Conservation (phyloP, 2,797 vertebrate species). For the Hydrophis major region DNA sequence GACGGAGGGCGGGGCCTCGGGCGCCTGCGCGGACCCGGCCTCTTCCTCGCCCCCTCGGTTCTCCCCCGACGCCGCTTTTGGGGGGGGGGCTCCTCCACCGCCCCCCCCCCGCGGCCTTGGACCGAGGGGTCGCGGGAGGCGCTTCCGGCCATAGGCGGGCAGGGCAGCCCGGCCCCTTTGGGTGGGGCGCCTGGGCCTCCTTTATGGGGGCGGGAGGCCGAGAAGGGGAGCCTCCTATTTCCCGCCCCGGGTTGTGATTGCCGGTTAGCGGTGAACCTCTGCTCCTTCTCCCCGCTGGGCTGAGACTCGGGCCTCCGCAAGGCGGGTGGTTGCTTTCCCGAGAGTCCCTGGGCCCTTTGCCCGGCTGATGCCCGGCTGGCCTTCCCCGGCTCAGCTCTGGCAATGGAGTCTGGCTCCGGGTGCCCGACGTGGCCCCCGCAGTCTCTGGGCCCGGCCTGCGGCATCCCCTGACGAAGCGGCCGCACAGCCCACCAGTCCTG, state of each 20-base stretch:
- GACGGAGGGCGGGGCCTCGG: background rate
- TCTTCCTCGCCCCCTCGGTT: background rate
- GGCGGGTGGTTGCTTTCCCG: no score
- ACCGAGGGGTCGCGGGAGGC: background rate
- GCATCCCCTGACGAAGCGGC: accelerated
- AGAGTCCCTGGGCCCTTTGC: no score
- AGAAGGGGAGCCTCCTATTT: background rate
- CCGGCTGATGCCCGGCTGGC: no score
- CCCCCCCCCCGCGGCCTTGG: no score
- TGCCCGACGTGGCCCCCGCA: background rate
- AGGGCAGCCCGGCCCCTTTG: no score
- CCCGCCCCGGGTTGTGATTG: background rate
- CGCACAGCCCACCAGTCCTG: background rate
- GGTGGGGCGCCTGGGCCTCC: no score
- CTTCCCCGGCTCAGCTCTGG: no score
- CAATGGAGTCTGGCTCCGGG: background rate
- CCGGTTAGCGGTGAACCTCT: no score
- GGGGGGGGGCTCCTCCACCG: no score
- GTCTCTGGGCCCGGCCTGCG: background rate
- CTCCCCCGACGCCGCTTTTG: background rate
- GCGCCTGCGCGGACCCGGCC: background rate
- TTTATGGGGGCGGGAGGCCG: background rate
- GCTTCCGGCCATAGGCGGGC: background rate
- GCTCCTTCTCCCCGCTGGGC: background rate
- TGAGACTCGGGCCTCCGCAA: background rate